A percentile compares a stretch with the other conserved stretches of the same genome.
phyloP scores from a whole-genome alignment of 1,140 invertebrate genomes.

The Megalonaias nervosa region DNA sequence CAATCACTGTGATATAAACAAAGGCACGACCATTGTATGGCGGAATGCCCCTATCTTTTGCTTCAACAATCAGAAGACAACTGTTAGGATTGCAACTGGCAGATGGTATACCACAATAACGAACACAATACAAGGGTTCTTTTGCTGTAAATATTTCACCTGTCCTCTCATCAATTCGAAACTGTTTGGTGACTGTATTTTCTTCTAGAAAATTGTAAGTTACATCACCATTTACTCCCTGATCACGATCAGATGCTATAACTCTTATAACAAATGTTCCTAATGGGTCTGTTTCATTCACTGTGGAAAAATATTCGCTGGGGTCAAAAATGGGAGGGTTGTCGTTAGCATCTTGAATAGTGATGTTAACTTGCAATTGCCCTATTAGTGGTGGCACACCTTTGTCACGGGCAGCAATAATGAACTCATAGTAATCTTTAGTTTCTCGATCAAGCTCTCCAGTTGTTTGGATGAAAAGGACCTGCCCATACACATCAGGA shows the following conservation, averaged over 20 bases:
- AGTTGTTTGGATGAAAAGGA: constrained; percentile 71
- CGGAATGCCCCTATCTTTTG: constrained; percentile 91
- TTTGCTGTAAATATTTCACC: constrained; percentile 58
- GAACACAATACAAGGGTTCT: constrained; percentile 49
- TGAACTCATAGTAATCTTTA: constrained; percentile 82
- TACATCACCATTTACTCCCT: constrained; percentile 63
- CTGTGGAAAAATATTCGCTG: constrained; percentile 65
- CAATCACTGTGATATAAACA: constrained; percentile 93
- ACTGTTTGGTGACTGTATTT: constrained; percentile 48
- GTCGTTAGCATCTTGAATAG: constrained; percentile 93
- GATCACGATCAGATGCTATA: constrained; percentile 57
- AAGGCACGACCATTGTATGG: constrained; percentile 93
- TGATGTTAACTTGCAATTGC: constrained; percentile 80
- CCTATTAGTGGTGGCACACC: constrained; percentile 83
- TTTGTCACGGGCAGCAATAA: constrained; percentile 84
- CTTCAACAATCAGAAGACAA: constrained; percentile 95
- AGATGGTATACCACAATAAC: constrained; percentile 37
- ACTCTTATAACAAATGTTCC: constrained; percentile 54
- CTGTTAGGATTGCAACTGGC: constrained; percentile 41
- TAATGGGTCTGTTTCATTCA: constrained; percentile 52
- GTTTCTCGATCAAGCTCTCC: constrained; percentile 91
- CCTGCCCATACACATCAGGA: constrained; percentile 37
- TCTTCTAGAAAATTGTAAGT: constrained; percentile 81
- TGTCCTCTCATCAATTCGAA: constrained; percentile 58
- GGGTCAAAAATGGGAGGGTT: constrained; percentile 94